A percentile compares a stretch with the other conserved stretches of the same genome.
These are phyloP conservation scores for Mimumesa dahlbomi DNA, from an alignment of 2,888 invertebrate species.

Conservation along the genomic window DNA sequence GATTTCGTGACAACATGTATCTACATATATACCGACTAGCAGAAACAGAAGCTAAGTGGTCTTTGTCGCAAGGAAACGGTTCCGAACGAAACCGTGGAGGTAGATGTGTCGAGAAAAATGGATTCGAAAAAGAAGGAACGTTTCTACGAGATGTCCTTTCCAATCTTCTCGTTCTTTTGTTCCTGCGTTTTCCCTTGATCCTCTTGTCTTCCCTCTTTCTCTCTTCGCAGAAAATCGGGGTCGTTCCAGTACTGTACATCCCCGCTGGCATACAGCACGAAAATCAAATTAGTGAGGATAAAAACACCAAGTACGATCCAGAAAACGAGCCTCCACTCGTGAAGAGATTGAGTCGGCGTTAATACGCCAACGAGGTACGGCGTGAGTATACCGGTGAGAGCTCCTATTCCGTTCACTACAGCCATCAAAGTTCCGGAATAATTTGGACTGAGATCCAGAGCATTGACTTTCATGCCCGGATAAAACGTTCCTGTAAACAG, in stretches of 20 bases:
- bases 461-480: constrained; percentile 81
- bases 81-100: too few species aligned
- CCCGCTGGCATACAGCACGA: constrained; percentile 87
- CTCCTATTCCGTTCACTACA: constrained; percentile 84
- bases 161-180: too few species aligned
- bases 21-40: too few species aligned
- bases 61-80: too few species aligned
- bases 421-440: constrained; percentile 81
- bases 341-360: constrained; percentile 78
- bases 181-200: too few species aligned
- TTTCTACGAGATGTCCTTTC: too few species aligned
- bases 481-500: constrained; percentile 76
- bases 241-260: constrained; percentile 90
- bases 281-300: constrained; percentile 85
- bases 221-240: constrained; percentile 76
- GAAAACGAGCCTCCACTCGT: constrained; percentile 90
- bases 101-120: too few species aligned
- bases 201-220: constrained; percentile 52
- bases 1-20: too few species aligned
- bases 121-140: too few species aligned
- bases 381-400: constrained; percentile 86
- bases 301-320: constrained; percentile 89
- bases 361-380: constrained; percentile 86
- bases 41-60: too few species aligned
- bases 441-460: constrained; percentile 80